Conservation (phyloP, 2,113 vertebrate species). For the Spermophilus dauricus region DNA sequence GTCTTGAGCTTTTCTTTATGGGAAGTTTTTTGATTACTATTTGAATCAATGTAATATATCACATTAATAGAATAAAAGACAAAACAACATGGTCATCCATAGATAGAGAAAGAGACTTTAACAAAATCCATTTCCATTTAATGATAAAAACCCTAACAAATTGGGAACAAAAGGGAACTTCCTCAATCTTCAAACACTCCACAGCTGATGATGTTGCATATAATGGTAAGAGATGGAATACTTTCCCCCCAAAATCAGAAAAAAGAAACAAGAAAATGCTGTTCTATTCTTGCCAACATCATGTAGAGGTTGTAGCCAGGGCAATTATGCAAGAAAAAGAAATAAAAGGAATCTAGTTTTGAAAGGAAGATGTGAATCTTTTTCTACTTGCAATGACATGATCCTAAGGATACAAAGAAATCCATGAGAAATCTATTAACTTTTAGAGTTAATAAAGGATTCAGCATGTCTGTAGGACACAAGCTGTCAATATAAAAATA, state of each 20-base stretch:
- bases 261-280: background rate
- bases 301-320: background rate
- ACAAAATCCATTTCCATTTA: background rate
- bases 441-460: background rate
- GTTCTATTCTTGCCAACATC: background rate
- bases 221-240: background rate
- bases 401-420: background rate
- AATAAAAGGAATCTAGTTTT: background rate
- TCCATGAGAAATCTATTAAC: background rate
- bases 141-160: background rate
- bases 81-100: background rate
- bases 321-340: background rate
- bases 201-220: background rate
- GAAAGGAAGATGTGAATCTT: background rate
- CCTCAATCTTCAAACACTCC: background rate
- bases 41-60: background rate
- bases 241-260: background rate
- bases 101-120: background rate
- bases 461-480: background rate
- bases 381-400: background rate
- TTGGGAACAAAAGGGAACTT: background rate
- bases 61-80: background rate
- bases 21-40: conserved; percentile 18
- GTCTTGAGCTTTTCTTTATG: background rate
- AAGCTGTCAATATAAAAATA: background rate